Percentiles rank a stretch among this genome's conserved stretches.
Evolutionary conservation across 2,888 invertebrate species (phyloP).

Genomic region (Sympetrum striolatum): DNA sequence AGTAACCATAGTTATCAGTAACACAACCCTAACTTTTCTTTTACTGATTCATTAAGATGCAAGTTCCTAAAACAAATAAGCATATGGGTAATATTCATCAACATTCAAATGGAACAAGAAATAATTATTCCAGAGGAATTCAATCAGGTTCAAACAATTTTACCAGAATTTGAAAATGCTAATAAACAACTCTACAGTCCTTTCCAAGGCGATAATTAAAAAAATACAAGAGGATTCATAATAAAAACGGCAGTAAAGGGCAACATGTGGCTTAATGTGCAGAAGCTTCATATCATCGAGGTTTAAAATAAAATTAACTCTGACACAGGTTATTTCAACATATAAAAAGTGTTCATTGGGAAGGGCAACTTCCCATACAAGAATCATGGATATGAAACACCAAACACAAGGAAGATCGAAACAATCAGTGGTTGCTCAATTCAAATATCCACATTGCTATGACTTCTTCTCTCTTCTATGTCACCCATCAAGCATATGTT

Average conservation of each 20-base stretch:
- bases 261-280: conserved; percentile 9
- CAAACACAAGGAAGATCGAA: conserved; percentile 18
- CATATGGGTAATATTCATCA: conserved; percentile 7
- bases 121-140: neutral
- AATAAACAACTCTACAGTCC: conserved; percentile 5
- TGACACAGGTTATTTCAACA: neutral
- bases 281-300: neutral
- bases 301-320: neutral
- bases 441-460: conserved; percentile 12
- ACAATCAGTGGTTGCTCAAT: conserved; percentile 26
- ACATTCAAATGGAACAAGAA: conserved; percentile 26
- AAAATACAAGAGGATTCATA: conserved; percentile 7
- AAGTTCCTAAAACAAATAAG: conserved; percentile 37
- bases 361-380: neutral
- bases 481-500: conserved; percentile 37
- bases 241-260: conserved; percentile 13
- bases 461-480: conserved; percentile 21
- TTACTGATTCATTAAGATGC: conserved; percentile 32
- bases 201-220: neutral
- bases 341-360: neutral
- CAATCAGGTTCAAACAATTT: conserved; percentile 3
- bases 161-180: conserved; percentile 4
- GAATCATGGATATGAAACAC: conserved; percentile 31
- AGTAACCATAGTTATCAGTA: conserved; percentile 36
- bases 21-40: conserved; percentile 42